Evolutionary conservation across 2,113 vertebrate species (phyloP).

Genomic region (Hemibagrus wyckioides): DNA sequence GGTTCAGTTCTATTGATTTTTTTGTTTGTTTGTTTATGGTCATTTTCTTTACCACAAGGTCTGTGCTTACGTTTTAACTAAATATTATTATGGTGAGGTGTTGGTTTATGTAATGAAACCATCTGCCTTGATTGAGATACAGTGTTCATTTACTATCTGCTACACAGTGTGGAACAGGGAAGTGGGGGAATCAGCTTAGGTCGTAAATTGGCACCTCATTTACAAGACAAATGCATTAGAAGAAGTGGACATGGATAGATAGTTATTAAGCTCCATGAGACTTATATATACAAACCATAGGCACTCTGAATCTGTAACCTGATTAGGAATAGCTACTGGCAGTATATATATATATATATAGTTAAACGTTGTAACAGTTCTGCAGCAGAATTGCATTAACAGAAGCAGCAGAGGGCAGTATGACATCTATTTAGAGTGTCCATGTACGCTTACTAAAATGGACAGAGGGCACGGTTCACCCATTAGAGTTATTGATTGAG

Average conservation of each 20-base stretch:
- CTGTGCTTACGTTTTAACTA: neutral
- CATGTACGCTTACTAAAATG: neutral
- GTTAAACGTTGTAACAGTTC: neutral
- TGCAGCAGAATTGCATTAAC: neutral
- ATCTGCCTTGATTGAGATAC: neutral
- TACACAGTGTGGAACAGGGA: neutral
- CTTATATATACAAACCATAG: neutral
- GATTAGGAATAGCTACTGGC: conserved; percentile 8
- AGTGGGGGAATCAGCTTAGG: too few species aligned
- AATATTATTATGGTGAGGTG: neutral
- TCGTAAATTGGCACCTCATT: neutral
- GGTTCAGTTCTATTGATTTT: neutral
- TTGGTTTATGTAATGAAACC: neutral
- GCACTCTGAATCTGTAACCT: neutral
- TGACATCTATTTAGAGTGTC: conserved; percentile 14
- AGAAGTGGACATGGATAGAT: neutral
- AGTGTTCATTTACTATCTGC: neutral
- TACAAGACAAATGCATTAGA: neutral
- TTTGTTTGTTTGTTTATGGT: neutral
- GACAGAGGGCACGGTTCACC: neutral
- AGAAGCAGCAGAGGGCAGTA: conserved; percentile 44
- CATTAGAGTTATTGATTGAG: neutral
- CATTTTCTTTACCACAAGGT: neutral
- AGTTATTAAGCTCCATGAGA: neutral
- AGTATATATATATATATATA: neutral